phyloP scores from a whole-genome alignment of 2,797 vertebrate species.

The Danio albolineatus region DNA sequence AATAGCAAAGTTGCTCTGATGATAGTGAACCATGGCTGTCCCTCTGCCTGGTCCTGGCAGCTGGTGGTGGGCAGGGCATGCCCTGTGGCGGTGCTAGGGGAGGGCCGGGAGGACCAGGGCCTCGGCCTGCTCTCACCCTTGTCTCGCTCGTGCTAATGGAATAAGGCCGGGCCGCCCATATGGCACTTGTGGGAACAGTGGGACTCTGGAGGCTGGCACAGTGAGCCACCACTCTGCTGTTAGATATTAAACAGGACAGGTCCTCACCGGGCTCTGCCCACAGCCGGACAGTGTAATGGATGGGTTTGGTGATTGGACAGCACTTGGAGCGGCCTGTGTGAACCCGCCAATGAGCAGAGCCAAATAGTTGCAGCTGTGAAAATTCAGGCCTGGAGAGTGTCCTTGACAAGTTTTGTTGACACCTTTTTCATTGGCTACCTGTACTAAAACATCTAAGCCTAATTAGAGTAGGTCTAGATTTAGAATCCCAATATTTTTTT shows the following conservation, averaged over 20 bases:
- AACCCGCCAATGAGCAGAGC: constrained; percentile 57
- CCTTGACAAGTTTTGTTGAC: constrained; percentile 60
- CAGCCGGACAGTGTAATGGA: constrained; percentile 69
- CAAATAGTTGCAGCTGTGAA: constrained; percentile 54
- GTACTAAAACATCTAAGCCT: constrained; percentile 17
- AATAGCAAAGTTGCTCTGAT: constrained; percentile 31
- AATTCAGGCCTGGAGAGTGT: constrained; percentile 52
- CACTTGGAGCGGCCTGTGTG: constrained; percentile 61
- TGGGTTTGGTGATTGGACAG: constrained; percentile 69
- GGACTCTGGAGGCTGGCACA: constrained; percentile 76
- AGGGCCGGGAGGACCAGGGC: constrained; percentile 75
- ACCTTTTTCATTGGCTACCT: constrained; percentile 7
- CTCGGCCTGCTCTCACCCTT: constrained; percentile 69
- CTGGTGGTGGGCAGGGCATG: constrained; percentile 81
- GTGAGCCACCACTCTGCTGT: constrained; percentile 73
- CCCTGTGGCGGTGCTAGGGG: constrained; percentile 82
- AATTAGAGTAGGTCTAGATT: background rate
- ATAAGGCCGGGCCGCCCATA: constrained; percentile 91
- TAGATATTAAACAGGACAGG: constrained; percentile 80
- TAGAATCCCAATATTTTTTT: constrained; percentile 30
- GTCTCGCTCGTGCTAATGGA: constrained; percentile 91
- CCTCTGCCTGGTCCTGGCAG: constrained; percentile 75
- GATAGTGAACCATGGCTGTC: constrained; percentile 68
- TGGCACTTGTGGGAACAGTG: constrained; percentile 81
- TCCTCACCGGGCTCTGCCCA: constrained; percentile 70